These are phyloP conservation scores for Acanthosepion esculentum DNA, from an alignment of 2,888 invertebrate genomes.

Conservation along the genomic window DNA sequence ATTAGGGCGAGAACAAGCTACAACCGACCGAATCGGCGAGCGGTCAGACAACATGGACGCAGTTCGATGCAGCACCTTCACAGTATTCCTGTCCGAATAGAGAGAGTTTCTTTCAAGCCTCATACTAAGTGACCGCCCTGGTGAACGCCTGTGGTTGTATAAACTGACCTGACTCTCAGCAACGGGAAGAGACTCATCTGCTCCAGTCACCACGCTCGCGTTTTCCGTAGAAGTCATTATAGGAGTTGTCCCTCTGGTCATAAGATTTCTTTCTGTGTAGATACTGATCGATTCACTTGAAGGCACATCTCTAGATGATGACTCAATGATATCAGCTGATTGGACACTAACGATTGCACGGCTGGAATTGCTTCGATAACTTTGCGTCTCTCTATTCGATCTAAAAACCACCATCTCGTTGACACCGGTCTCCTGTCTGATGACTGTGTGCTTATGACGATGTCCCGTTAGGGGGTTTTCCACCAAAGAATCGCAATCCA, in stretches of 20 bases:
- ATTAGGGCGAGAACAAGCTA: background rate
- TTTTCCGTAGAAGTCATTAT: background rate
- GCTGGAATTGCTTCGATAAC: background rate
- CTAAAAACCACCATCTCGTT: background rate
- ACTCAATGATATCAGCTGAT: background rate
- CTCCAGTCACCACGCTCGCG: background rate
- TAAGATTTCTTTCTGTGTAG: background rate
- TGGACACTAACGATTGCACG: background rate
- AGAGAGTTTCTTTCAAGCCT: background rate
- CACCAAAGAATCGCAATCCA: background rate
- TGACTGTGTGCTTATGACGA: slow-evolving; percentile 15
- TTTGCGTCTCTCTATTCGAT: background rate
- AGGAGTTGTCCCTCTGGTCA: background rate
- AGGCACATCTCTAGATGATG: background rate
- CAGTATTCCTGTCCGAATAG: background rate
- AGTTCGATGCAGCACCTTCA: background rate
- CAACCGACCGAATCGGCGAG: background rate
- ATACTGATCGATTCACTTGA: background rate
- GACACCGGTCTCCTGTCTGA: background rate
- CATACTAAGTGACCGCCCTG: background rate
- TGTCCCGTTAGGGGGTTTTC: background rate
- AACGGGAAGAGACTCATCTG: background rate
- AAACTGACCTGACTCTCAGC: background rate
- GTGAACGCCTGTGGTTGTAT: background rate
- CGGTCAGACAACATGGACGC: background rate